These are phyloP conservation scores for Pristionchus mayeri DNA, from an alignment of 2,888 invertebrate species.

Conservation along the genomic window DNA sequence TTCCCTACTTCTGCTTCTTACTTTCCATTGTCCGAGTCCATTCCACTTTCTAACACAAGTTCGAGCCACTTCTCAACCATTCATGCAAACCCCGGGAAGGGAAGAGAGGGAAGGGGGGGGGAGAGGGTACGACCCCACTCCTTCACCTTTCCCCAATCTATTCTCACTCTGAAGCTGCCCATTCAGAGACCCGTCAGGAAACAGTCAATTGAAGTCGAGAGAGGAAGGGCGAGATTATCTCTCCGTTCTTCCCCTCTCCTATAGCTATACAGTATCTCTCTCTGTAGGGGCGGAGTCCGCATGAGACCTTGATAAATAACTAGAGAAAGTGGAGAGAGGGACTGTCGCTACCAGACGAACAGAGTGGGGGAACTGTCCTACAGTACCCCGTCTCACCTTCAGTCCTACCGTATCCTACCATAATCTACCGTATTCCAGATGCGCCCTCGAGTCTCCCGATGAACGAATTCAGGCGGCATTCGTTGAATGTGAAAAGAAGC, in stretches of 20 bases:
- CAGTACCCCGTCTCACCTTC: neutral
- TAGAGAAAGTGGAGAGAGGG: slow-evolving; percentile 23
- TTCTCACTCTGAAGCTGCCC: slow-evolving; percentile 23
- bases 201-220: slow-evolving; percentile 46
- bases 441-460: slow-evolving; percentile 65
- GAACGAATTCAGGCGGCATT: slow-evolving; percentile 58
- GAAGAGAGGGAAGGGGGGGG: neutral
- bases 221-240: slow-evolving; percentile 9
- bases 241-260: neutral
- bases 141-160: slow-evolving; percentile 20
- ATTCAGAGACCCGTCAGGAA: slow-evolving; percentile 36
- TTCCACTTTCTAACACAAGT: slow-evolving; percentile 41
- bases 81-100: slow-evolving; percentile 37
- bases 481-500: slow-evolving; percentile 59
- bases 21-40: slow-evolving; percentile 46
- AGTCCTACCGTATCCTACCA: too few species aligned
- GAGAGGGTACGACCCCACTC: slow-evolving; percentile 4
- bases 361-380: neutral
- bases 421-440: too few species aligned
- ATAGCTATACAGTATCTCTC: neutral
- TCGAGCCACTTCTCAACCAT: slow-evolving; percentile 43
- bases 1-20: neutral
- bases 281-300: slow-evolving; percentile 33
- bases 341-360: slow-evolving; percentile 1
- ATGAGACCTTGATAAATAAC: slow-evolving; percentile 36